These are phyloP conservation scores for Tenualosa thibaudeaui DNA, from an alignment of 2,797 vertebrate species.

Conservation along the genomic window DNA sequence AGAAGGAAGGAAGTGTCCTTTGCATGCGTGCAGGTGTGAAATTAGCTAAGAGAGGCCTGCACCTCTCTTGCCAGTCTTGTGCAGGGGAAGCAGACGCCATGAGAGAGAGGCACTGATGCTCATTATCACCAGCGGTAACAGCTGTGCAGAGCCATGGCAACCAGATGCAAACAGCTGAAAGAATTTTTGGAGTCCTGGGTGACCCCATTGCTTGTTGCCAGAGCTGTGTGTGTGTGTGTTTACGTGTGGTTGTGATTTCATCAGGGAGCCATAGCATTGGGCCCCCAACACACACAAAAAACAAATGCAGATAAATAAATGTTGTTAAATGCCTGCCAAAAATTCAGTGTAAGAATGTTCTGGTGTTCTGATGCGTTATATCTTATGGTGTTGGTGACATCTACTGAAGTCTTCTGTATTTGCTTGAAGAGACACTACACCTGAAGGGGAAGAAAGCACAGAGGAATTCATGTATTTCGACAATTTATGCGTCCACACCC, in stretches of 20 bases:
- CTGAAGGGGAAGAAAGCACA: not conserved
- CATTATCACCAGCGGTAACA: constrained; percentile 64
- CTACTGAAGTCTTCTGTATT: not conserved
- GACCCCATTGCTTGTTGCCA: constrained; percentile 9
- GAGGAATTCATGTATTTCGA: not conserved
- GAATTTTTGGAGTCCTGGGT: constrained; percentile 38
- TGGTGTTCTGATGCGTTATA: not conserved
- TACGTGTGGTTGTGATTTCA: not conserved
- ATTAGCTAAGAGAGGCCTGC: not conserved
- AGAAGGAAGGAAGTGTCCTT: constrained; percentile 29
- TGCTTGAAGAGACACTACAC: not conserved
- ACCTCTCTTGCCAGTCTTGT: not conserved
- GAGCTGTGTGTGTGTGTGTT: not conserved
- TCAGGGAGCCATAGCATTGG: not conserved
- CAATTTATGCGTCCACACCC: not conserved
- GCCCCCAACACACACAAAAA: not conserved
- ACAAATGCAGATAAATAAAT: not conserved
- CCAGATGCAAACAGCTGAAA: constrained; percentile 63
- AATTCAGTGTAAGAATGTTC: not conserved
- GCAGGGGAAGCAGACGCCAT: constrained; percentile 9
- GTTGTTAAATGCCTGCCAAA: not conserved
- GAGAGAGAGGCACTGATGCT: constrained; percentile 63
- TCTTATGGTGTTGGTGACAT: not conserved
- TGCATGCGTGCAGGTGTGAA: constrained; percentile 36
- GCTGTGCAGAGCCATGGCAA: constrained; percentile 65